phyloP scores from a whole-genome alignment of 2,113 vertebrate genomes.

The Mastomys coucha region DNA sequence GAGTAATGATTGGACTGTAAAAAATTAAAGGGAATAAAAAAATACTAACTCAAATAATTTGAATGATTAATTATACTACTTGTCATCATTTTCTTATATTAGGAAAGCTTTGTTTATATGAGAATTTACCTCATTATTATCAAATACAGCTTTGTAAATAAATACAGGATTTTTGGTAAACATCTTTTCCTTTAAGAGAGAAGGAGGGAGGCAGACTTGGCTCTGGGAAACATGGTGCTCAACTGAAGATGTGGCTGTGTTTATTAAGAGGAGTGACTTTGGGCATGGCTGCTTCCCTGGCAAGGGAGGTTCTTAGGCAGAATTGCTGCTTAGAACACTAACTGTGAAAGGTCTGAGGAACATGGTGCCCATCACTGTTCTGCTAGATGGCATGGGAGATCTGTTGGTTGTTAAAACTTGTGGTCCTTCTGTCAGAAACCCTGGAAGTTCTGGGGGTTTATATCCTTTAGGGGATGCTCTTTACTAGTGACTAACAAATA shows the following conservation, averaged over 20 bases:
- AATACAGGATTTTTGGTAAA: neutral
- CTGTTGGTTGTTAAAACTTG: neutral
- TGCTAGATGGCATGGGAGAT: neutral
- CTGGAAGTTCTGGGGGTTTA: neutral
- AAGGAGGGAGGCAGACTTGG: neutral
- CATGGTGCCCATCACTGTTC: neutral
- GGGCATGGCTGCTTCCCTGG: neutral
- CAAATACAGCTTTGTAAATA: neutral
- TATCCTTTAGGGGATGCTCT: neutral
- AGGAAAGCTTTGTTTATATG: neutral
- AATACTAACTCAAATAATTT: neutral
- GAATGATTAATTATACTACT: neutral
- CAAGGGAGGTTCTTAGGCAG: neutral
- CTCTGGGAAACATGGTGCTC: neutral
- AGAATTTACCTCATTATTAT: neutral
- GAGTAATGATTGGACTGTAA: too few relatives aligned
- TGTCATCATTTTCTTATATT: neutral
- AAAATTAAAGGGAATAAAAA: neutral
- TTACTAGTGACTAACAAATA: neutral
- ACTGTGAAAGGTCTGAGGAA: neutral
- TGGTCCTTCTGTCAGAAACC: neutral
- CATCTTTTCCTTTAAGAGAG: neutral
- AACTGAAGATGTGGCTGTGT: neutral
- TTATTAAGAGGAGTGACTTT: neutral
- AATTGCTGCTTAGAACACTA: neutral